Percentiles rank a stretch among this genome's conserved stretches.
Conservation (phyloP, 2,888 invertebrate species). For the Nephrotoma flavescens region DNA sequence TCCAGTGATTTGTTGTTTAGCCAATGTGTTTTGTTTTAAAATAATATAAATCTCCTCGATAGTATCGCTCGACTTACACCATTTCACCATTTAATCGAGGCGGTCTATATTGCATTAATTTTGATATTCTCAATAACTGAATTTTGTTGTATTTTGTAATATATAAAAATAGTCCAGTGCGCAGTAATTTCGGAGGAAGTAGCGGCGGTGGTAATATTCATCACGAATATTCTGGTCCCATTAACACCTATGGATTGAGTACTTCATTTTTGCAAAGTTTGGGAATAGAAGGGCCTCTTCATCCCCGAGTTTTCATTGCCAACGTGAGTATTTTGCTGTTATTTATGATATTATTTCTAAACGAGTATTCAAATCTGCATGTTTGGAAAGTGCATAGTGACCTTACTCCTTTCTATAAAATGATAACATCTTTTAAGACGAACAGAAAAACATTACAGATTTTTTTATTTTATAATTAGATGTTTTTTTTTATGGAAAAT, state of each 20-base stretch:
- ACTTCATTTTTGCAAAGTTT: slow-evolving; percentile 88
- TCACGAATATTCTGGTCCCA: slow-evolving; percentile 24
- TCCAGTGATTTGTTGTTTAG: background rate
- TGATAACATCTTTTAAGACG: background rate
- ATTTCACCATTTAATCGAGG: background rate
- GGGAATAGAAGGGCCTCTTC: slow-evolving; percentile 84
- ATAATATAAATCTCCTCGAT: background rate
- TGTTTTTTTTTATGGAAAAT: background rate
- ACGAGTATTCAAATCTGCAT: background rate
- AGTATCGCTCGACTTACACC: background rate
- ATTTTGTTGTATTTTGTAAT: background rate
- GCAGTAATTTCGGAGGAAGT: slow-evolving; percentile 23
- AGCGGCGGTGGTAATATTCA: slow-evolving; percentile 28
- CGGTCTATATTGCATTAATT: background rate
- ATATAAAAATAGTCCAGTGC: slow-evolving; percentile 11
- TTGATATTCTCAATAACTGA: background rate
- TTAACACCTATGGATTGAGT: slow-evolving; percentile 87
- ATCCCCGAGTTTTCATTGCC: slow-evolving; percentile 91
- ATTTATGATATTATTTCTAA: background rate
- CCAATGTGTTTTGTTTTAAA: background rate
- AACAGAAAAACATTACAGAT: background rate
- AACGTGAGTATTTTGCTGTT: slow-evolving; percentile 60
- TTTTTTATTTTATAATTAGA: background rate
- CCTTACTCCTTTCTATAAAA: background rate
- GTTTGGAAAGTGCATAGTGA: background rate